Base-by-base conservation (phyloP, 2,888 invertebrate genomes). In the Andrena bucephala region DNA sequence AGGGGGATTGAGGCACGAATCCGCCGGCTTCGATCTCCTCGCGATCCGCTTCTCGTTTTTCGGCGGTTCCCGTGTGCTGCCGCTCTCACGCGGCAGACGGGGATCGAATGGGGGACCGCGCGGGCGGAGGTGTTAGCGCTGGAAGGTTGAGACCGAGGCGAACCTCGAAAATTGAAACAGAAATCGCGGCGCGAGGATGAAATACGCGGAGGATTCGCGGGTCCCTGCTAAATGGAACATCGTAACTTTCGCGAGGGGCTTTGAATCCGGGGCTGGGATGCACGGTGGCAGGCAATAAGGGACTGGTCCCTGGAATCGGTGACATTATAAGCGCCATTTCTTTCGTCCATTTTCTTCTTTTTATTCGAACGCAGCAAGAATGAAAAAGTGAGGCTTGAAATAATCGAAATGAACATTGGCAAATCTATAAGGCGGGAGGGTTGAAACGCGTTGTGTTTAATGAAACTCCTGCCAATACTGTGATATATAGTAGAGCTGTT, bases 141-240 rank as follows among this genome's bases (percentile, higher is more conserved):
- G 67, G 36, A 63, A 59, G 65, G 29, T 31, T 20, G 69, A 54
- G 67, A 48, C 65, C 59, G 57, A 59, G 62, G 69, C 71, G 78
- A 83, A 75, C 67, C 50, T 69, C 73, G 88, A 88, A 86, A 88
- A 88, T 87, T 84, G 88, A 87, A 88, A 82, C 81, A 78, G 86
- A 86, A 88, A 86, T 84, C 84, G 68, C n/a, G 59, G 68, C 33
- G 76, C 75, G 76, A 81, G 72, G 77, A 77, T 87, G 87, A 87
- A 78, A 87, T 85, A 87, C 85, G 80, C 65, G 24, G 68, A 75
- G 73, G 72, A 81, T 76, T 74, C 78, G 52, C 65, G 68, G 78
- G 69, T 75, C 69, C 73, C 76, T 74, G 77, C 81, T 81, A 83
- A 88, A 89, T 88, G 88, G 85, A 84, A 85, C 52, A 72, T 89